Base-by-base conservation (phyloP, 2,888 invertebrate genomes). In the Cremastinae sp. region DNA sequence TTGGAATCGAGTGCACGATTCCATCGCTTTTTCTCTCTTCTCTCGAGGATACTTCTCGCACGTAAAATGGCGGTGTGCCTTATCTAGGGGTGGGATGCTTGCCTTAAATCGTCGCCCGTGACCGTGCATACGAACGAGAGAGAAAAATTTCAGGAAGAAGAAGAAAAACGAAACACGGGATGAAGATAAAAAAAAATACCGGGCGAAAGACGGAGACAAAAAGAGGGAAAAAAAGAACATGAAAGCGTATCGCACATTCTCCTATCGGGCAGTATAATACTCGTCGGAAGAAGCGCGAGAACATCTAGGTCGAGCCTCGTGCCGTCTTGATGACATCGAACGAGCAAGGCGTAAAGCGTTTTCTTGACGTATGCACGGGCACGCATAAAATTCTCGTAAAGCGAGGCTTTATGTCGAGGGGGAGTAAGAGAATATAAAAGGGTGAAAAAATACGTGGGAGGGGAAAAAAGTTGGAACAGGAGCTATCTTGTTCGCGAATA, bases 51-150 rank as follows among this genome's bases (percentile, higher is more conserved):
- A 5, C 28, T 28, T 28, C 5, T 28, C 28, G 59, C 61, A 62
- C 74, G 74, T 41, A 56, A 62, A 66, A 64, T 76, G 71, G 49
- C 79, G 76, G 61, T 83, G 85, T 85, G 87, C 86, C 87, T 86
- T 88, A 87, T 88, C 87, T 84, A 77, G 77, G 75, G 69, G 55
- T 35, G 49, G 78, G 76, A 79, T 81, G 86, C 80, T 74, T 81
- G 83, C 81, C 85, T 84, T 88, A 88, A 88, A 88, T 86, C 87
- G 86, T 81, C 75, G 85, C 82, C 83, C 88, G 86, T 87, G 88
- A 83, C 83, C 82, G 80, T 83, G 82, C 88, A 88, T 87, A 86
- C 84, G 84, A 85, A 82, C 80, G 78, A 69, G 76, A 43, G 35
- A 22, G 20, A 20, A 59, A 59, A 14, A 45, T 18, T 18, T 16